A percentile compares a stretch with the other conserved stretches of the same genome.
These are phyloP conservation scores for Petrolisthes manimaculis DNA, from an alignment of 2,888 invertebrate genomes.

Conservation along the genomic window DNA sequence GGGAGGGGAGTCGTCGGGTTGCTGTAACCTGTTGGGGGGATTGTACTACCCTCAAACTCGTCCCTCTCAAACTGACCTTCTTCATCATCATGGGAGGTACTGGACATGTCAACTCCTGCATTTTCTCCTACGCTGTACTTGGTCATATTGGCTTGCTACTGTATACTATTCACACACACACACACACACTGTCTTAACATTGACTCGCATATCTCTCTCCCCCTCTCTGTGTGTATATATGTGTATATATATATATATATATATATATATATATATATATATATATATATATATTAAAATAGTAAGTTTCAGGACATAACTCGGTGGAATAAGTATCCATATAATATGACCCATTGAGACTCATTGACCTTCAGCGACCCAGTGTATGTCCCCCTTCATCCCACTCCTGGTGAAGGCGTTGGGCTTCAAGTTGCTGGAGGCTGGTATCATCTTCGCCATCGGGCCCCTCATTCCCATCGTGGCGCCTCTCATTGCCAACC, in stretches of 20 bases:
- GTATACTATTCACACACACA: too few relatives aligned
- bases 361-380: conserved; percentile 75
- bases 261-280: background rate
- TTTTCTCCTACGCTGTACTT: too few relatives aligned
- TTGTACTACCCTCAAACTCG: conserved; percentile 41
- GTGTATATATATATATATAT: too few relatives aligned
- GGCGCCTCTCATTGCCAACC: conserved; percentile 82
- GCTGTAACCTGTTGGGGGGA: conserved; percentile 55
- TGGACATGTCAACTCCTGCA: too few relatives aligned
- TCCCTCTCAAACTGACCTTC: conserved; percentile 81
- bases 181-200: too few relatives aligned
- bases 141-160: too few relatives aligned
- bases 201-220: background rate
- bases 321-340: background rate
- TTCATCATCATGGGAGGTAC: conserved; percentile 83
- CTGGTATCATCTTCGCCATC: conserved; percentile 84
- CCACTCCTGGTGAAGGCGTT: conserved; percentile 84
- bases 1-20: conserved; percentile 34
- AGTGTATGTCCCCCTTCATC: conserved; percentile 82
- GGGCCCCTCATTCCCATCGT: conserved; percentile 82
- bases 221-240: too few relatives aligned
- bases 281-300: background rate
- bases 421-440: conserved; percentile 83
- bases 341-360: background rate
- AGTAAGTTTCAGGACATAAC: background rate